Evolutionary conservation across 2,113 vertebrate genomes (phyloP).

Genomic region (Nothoprocta perdicaria): DNA sequence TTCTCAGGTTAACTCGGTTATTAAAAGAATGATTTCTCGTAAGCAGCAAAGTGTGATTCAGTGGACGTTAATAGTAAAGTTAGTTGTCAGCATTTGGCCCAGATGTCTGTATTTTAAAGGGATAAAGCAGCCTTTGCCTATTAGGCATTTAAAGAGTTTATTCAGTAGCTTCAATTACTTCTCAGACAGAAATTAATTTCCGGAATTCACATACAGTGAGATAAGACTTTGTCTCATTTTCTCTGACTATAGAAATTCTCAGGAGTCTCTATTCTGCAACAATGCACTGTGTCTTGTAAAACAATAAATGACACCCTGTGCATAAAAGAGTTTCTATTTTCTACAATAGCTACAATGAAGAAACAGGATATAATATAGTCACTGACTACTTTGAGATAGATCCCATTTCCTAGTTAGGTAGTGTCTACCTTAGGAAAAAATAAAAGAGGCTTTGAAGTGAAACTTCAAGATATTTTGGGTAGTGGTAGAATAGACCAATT

Average conservation of each 20-base stretch:
- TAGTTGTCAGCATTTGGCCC: conserved; percentile 68
- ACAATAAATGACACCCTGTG: not conserved
- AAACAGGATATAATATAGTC: not conserved
- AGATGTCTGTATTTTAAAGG: conserved; percentile 66
- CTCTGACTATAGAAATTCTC: conserved; percentile 25
- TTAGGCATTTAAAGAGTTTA: conserved; percentile 51
- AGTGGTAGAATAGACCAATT: not conserved
- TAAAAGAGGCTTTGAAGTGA: not conserved
- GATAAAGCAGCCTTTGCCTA: conserved; percentile 60
- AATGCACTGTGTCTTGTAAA: conserved; percentile 52
- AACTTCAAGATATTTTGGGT: not conserved
- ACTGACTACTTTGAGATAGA: not conserved
- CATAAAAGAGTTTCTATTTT: conserved; percentile 19
- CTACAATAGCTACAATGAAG: not conserved
- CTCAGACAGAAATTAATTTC: conserved; percentile 74
- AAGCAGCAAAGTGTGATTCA: conserved; percentile 66
- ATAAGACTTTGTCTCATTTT: conserved; percentile 60
- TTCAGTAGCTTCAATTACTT: conserved; percentile 58
- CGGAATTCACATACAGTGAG: conserved; percentile 50
- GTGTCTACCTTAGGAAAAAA: not conserved
- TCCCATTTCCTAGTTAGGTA: not conserved
- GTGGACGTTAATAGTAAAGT: conserved; percentile 63
- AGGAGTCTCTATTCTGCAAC: conserved; percentile 53
- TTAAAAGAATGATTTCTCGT: conserved; percentile 44
- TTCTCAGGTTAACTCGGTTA: not conserved